Percentiles rank a stretch among this genome's conserved stretches.
These are phyloP conservation scores for Sturmia bella DNA, from an alignment of 2,888 invertebrate genomes.

Conservation along the genomic window DNA sequence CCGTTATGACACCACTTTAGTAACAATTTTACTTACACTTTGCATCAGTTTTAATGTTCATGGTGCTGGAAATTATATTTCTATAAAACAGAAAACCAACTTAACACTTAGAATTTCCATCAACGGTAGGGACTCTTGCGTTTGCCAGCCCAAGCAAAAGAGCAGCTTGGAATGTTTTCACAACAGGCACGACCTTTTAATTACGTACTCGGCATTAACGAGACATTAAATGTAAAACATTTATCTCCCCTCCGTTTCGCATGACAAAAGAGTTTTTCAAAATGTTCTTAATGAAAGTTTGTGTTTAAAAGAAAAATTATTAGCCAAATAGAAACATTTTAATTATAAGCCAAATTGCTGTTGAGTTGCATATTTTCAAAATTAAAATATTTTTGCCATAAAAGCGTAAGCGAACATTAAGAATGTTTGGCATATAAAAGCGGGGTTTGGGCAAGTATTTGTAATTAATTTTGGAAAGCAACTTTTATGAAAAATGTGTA, in stretches of 20 bases:
- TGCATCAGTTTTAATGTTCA: conserved; percentile 32
- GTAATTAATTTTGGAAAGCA: too few relatives aligned
- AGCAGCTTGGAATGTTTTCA: conserved; percentile 19
- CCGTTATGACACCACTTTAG: background rate
- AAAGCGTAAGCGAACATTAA: background rate
- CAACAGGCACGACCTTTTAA: conserved; percentile 37
- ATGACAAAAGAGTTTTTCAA: conserved; percentile 32
- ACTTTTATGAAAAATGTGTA: too few relatives aligned
- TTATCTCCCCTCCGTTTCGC: conserved; percentile 40
- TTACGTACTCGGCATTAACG: conserved; percentile 33
- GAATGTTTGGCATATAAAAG: too few relatives aligned
- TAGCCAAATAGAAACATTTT: conserved; percentile 55
- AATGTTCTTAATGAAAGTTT: conserved; percentile 27
- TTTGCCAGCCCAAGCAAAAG: background rate
- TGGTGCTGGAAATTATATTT: conserved; percentile 56
- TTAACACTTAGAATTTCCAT: conserved; percentile 54
- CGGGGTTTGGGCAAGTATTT: too few relatives aligned
- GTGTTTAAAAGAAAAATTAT: conserved; percentile 37
- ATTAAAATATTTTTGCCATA: background rate
- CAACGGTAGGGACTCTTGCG: background rate
- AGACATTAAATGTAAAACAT: conserved; percentile 59
- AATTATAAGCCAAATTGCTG: conserved; percentile 50
- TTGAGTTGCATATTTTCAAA: background rate
- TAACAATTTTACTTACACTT: conserved; percentile 38
- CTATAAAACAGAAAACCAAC: conserved; percentile 24